A percentile compares a stretch with the other conserved stretches of the same genome.
phyloP scores from a whole-genome alignment of 2,113 vertebrate species.

The Lepidothrix coronata region DNA sequence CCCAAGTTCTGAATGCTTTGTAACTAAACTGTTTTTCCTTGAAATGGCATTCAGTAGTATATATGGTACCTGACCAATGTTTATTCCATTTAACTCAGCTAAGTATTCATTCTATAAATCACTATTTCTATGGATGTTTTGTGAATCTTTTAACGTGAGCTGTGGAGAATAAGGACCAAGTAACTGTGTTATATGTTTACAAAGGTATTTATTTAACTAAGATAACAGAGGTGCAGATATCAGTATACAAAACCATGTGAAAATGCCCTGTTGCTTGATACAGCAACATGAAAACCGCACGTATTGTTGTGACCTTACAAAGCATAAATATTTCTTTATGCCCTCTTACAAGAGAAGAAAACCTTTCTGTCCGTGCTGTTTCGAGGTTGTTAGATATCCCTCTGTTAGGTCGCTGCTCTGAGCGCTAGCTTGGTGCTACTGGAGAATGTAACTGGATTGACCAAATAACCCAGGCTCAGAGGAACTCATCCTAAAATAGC shows the following conservation, averaged over 20 bases:
- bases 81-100: conserved; percentile 66
- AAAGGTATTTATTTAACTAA: conserved; percentile 68
- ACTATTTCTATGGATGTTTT: conserved; percentile 73
- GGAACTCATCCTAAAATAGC: neutral
- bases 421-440: conserved; percentile 53
- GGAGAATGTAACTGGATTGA: conserved; percentile 63
- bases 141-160: conserved; percentile 67
- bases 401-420: conserved; percentile 42
- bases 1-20: conserved; percentile 65
- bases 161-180: conserved; percentile 65
- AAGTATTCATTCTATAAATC: conserved; percentile 70
- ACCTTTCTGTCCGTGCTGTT: conserved; percentile 7
- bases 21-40: conserved; percentile 59
- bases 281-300: neutral
- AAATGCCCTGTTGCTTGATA: neutral
- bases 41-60: conserved; percentile 65
- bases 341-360: neutral
- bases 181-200: conserved; percentile 74
- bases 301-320: conserved; percentile 14
- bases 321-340: conserved; percentile 23
- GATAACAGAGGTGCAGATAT: conserved; percentile 69
- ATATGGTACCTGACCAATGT: conserved; percentile 56
- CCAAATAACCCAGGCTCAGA: conserved; percentile 42
- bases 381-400: conserved; percentile 20
- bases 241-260: conserved; percentile 24